Evolutionary conservation across 2,797 vertebrate genomes (phyloP).

Genomic region (Bovichtus diacanthus): DNA sequence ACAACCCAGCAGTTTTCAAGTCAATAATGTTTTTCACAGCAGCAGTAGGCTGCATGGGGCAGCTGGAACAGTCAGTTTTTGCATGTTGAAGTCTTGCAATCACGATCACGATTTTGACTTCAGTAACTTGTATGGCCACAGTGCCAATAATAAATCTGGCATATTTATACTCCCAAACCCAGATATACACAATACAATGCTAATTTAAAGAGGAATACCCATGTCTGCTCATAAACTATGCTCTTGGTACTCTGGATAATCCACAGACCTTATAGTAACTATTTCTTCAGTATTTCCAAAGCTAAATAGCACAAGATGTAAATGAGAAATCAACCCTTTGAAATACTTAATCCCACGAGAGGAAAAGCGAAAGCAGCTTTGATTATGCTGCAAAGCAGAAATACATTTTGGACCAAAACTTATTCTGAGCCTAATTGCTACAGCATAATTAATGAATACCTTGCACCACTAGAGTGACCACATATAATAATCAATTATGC

Average conservation of each 20-base stretch:
- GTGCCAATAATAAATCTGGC: background rate
- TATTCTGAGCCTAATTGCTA: background rate
- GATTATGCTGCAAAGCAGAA: background rate
- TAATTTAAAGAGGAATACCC: background rate
- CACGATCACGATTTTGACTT: background rate
- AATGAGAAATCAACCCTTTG: background rate
- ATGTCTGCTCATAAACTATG: background rate
- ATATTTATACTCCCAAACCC: background rate
- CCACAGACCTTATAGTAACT: background rate
- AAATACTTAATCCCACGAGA: background rate
- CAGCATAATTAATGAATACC: background rate
- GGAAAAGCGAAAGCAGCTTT: background rate
- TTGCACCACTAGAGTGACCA: background rate
- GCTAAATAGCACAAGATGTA: background rate
- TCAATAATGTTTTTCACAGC: constrained; percentile 32
- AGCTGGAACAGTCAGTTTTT: background rate
- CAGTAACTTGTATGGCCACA: background rate
- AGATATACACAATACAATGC: background rate
- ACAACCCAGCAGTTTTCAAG: constrained; percentile 36
- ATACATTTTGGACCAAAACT: background rate
- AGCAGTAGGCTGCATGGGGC: constrained; percentile 1
- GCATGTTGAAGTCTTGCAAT: background rate
- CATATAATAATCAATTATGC: background rate
- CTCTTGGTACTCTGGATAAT: background rate
- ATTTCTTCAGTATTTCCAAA: background rate